These are phyloP conservation scores for Chromobotia macracanthus DNA, from an alignment of 2,797 vertebrate species.

Conservation along the genomic window DNA sequence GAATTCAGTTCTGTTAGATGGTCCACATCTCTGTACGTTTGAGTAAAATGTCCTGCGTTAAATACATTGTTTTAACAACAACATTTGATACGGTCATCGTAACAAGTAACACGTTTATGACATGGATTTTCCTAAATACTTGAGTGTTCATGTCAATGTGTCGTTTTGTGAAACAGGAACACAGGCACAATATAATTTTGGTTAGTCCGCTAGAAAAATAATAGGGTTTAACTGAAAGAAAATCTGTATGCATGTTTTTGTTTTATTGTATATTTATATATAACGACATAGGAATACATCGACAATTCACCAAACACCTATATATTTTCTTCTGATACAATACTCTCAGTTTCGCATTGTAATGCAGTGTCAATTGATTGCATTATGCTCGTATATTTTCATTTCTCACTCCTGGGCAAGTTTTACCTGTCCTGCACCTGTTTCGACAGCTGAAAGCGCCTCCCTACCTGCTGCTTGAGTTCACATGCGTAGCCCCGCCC, in stretches of 20 bases:
- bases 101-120: neutral
- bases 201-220: neutral
- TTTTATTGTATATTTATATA: no score
- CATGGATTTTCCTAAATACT: neutral
- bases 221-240: no score
- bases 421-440: slow-evolving; percentile 72
- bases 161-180: neutral
- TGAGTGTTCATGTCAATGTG: neutral
- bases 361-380: neutral
- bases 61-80: neutral
- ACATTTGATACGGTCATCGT: neutral
- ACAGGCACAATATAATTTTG: neutral
- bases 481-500: slow-evolving; percentile 67
- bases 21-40: slow-evolving; percentile 1
- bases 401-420: slow-evolving; percentile 21
- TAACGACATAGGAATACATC: neutral
- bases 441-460: slow-evolving; percentile 58
- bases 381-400: slow-evolving; percentile 1
- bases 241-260: no score
- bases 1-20: slow-evolving; percentile 49
- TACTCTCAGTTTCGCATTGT: neutral
- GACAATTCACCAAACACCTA: no score
- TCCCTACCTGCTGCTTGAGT: slow-evolving; percentile 70
- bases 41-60: neutral
- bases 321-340: no score